A percentile compares a stretch with the other conserved stretches of the same genome.
These are phyloP conservation scores for Tetrapedia diversipes DNA, from an alignment of 2,888 invertebrate species.

Conservation along the genomic window DNA sequence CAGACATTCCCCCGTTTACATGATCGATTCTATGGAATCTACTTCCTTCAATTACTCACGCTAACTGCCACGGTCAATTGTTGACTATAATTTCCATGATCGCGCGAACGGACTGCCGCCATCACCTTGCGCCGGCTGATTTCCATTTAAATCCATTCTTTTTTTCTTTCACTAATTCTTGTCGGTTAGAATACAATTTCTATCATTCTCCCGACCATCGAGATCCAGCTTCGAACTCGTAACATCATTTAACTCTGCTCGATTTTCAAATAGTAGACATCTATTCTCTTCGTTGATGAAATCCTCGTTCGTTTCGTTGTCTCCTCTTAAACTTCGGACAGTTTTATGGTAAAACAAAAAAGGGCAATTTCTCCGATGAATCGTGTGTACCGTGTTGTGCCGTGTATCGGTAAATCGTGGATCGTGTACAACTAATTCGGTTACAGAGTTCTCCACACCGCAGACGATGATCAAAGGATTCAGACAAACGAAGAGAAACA, in stretches of 20 bases:
- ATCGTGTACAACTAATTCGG: background rate
- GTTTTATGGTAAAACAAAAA: no score
- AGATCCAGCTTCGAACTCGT: background rate
- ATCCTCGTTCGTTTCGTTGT: background rate
- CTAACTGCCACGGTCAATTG: slow-evolving; percentile 10
- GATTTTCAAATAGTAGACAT: background rate
- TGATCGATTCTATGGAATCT: slow-evolving; percentile 16
- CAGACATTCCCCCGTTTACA: slow-evolving; percentile 3
- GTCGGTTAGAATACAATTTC: background rate
- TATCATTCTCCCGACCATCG: background rate
- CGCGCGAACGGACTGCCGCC: background rate
- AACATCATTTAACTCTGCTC: slow-evolving; percentile 14
- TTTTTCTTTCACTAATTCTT: background rate
- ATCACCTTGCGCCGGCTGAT: slow-evolving; percentile 16
- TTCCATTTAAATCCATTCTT: slow-evolving; percentile 6
- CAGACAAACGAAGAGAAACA: background rate
- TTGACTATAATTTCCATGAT: slow-evolving; percentile 10
- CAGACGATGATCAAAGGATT: slow-evolving; percentile 18
- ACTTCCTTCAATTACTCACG: slow-evolving; percentile 48
- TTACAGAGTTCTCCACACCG: background rate
- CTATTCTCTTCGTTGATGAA: background rate
- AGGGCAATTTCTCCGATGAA: background rate
- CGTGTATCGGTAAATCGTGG: slow-evolving; percentile 9
- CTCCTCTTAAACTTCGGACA: no score
- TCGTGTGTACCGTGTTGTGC: no score